Evolutionary conservation across 2,113 vertebrate species (phyloP), one percentile per base, ranked within the genome.

Genomic region (Bungarus multicinctus): DNA sequence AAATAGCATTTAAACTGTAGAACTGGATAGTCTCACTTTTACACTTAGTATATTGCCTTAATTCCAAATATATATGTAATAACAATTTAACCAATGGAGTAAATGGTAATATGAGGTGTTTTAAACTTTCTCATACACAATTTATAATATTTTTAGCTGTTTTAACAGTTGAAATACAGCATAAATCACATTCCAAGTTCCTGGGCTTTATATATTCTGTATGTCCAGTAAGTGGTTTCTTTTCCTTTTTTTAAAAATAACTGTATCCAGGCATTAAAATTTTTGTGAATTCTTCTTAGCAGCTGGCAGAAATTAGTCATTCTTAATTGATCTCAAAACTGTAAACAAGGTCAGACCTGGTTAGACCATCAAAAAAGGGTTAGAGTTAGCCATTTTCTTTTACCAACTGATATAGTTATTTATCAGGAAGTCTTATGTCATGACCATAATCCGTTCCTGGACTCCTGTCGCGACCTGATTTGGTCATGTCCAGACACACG

Each of bases 1-100:
- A 96, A 90, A 30, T 85, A 55, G 81, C 27, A 69, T 81, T 88
- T 0, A 45, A 94, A 94, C 45, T 89, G 94, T 91, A 94, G 87
- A 88, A 91, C 91, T 95, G 74, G 85, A 88, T 90, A 2, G 12
- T 6, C 85, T 87, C 94, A 88, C 54, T 92, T 90, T 93, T 93
- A 54, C n/a, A 58, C 91, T 94, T 64, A 87, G 89, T 60, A 81
- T 27, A 0, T 53, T n/a, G 34, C 18, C 2, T 25, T 50, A 39
- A 53, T 39, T 93, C 64, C 90, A 43, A 9, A 88, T 1, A 54
- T 23, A 55, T 0, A 30, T 86, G 92, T 86, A 93, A 89, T 91
- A 64, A 93, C 10, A 50, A 87, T 74, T 91, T 91, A 94, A 93
- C 23, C 23, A 55, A 45, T 16, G 69, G 1, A 81, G 69, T 81